Evolutionary conservation across 2,797 vertebrate species (phyloP).

Genomic region (Notoglanidium macrostoma): DNA sequence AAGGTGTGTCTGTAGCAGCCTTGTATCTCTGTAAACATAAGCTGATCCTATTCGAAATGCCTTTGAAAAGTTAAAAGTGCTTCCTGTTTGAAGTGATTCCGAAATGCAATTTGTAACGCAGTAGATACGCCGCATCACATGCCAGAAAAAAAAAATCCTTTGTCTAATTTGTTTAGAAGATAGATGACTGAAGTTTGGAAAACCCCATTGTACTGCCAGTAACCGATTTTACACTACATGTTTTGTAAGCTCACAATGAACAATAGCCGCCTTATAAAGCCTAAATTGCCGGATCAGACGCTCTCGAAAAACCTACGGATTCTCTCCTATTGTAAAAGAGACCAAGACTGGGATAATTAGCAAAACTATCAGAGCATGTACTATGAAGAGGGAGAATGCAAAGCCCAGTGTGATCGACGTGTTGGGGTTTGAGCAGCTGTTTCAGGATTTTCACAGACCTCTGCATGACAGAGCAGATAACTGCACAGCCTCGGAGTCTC

Average conservation of each 20-base stretch:
- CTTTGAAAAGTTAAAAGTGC: constrained; percentile 34
- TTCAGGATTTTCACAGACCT: constrained; percentile 13
- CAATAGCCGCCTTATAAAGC: neutral
- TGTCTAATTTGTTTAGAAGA: neutral
- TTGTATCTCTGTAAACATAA: constrained; percentile 3
- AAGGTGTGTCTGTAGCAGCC: constrained; percentile 2
- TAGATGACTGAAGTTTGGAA: constrained; percentile 12
- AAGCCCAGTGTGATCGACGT: neutral
- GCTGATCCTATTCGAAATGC: neutral
- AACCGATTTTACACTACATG: neutral
- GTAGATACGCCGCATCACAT: constrained; percentile 12
- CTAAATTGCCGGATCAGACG: neutral
- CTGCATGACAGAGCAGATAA: constrained; percentile 38
- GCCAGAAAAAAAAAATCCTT: neutral
- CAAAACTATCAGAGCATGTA: neutral
- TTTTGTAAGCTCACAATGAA: constrained; percentile 2
- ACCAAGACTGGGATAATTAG: constrained; percentile 1
- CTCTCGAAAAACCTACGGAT: neutral
- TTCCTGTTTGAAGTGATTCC: constrained; percentile 29
- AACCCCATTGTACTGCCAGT: constrained; percentile 1
- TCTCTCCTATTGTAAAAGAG: neutral
- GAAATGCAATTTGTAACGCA: constrained; percentile 17
- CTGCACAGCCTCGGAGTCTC: neutral
- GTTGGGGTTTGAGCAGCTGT: neutral
- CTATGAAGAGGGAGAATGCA: neutral